Evolutionary conservation across 2,888 invertebrate genomes (phyloP), one percentile per base, ranked within the genome.

Genomic region (Steinernema carpocapsae): DNA sequence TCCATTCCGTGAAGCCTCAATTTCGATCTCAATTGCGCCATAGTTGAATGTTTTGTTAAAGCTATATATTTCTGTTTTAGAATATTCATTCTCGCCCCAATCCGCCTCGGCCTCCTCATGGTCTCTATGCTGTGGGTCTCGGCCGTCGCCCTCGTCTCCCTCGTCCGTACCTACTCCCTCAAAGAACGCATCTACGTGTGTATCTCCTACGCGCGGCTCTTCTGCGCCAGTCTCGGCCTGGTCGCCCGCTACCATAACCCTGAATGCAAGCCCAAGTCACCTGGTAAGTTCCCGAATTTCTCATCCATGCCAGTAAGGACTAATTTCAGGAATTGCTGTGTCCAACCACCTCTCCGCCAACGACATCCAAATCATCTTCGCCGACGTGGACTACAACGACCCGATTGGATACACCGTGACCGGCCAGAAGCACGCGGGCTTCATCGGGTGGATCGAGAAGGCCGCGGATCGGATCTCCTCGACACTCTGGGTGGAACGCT

Each of bases 381-480:
- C 77, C 19, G 78, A 77, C n/a, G 26, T 75, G 12, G 46, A 42
- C 45, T 71, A 51, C 37, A 42, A 42, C 17, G 70, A 24, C n/a
- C 51, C 73, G 45, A 43, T n/a, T 0, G 77, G 77, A 22, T 77
- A 78, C 45, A 78, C 77, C 12, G 72, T 77, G 26, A 77, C 77
- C n/a, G 77, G 77, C 1, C 77, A 77, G 52, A 73, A 71, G 32
- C 77, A 77, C 74, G 19, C 29, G 0, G 77, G 77, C 22, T 45
- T 78, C 70, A 78, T 77, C 37, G 77, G 77, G 1, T 77, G 73
- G 64, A 71, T 76, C 19, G 76, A 72, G 46, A 76, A 75, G 56
- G 64, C 72, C 24, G 32, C 75, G 14, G 71, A 56, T 29, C 43
- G 72, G 19, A 72, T 76, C 26, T 51, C 72, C 12, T 64, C 76